These are phyloP conservation scores for Eremobia ochroleuca DNA, from an alignment of 2,888 invertebrate genomes.

Conservation along the genomic window DNA sequence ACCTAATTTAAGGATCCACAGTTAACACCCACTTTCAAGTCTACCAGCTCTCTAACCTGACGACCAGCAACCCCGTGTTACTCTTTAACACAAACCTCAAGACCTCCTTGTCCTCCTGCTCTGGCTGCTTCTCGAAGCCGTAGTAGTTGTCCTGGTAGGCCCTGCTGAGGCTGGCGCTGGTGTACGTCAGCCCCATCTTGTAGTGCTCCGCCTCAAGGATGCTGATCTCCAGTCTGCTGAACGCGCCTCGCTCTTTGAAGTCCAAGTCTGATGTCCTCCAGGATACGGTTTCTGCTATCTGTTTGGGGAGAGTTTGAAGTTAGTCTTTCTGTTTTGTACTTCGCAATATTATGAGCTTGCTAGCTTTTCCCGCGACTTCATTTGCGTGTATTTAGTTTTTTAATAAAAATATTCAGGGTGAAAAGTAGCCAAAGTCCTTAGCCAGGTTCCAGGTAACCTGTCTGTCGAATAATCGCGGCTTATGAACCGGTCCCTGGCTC, in stretches of 20 bases:
- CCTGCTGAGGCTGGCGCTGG: conserved; percentile 80
- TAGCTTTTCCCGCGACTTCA: background rate
- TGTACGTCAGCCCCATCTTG: conserved; percentile 83
- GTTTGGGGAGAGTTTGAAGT: conserved; percentile 21
- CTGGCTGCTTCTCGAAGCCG: conserved; percentile 74
- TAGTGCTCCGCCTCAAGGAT: conserved; percentile 83
- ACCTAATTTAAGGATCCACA: background rate
- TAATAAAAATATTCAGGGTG: background rate
- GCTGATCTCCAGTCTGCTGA: conserved; percentile 85
- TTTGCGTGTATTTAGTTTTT: background rate
- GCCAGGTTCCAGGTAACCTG: background rate
- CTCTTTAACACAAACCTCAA: conserved; percentile 66
- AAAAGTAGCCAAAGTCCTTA: background rate
- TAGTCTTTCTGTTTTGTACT: background rate
- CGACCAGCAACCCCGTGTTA: background rate
- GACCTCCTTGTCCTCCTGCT: conserved; percentile 79
- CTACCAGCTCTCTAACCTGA: background rate
- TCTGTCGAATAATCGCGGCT: background rate
- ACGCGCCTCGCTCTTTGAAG: conserved; percentile 85
- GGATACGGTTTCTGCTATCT: conserved; percentile 87
- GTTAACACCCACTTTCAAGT: background rate
- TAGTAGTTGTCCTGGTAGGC: conserved; percentile 80
- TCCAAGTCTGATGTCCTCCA: conserved; percentile 81
- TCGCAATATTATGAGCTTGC: background rate
- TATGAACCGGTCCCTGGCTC: background rate